These are phyloP conservation scores for Eupithecia centaureata DNA, from an alignment of 2,888 invertebrate species.

Conservation along the genomic window DNA sequence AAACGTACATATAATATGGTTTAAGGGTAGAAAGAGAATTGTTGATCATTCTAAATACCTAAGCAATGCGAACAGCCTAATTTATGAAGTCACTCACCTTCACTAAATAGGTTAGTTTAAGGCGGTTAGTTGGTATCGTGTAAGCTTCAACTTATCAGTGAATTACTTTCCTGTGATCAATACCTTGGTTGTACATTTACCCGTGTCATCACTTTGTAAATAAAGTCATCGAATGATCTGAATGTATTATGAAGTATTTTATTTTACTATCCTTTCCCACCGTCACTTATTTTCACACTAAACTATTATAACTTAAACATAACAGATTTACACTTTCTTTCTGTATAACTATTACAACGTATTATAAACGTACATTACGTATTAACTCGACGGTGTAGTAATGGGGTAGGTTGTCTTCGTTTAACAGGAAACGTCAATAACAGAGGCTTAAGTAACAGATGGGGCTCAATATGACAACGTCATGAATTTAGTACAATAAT, in stretches of 20 bases:
- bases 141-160: slow-evolving; percentile 66
- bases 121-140: slow-evolving; percentile 42
- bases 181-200: slow-evolving; percentile 71
- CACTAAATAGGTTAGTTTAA: slow-evolving; percentile 26
- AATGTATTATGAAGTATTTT: slow-evolving; percentile 72
- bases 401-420: not conserved
- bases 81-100: slow-evolving; percentile 40
- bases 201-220: slow-evolving; percentile 77
- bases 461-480: slow-evolving; percentile 23
- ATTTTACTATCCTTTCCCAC: slow-evolving; percentile 55
- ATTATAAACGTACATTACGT: no score
- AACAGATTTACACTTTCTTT: not conserved
- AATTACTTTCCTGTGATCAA: slow-evolving; percentile 73
- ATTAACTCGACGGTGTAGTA: not conserved
- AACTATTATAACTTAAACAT: not conserved
- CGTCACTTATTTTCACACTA: not conserved
- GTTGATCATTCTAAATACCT: slow-evolving; percentile 71
- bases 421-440: not conserved
- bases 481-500: slow-evolving; percentile 42
- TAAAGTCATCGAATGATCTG: slow-evolving; percentile 83
- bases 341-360: no score
- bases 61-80: slow-evolving; percentile 47
- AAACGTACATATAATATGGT: slow-evolving; percentile 57
- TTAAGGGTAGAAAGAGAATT: slow-evolving; percentile 52
- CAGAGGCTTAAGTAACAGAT: not conserved